Evolutionary conservation across 2,888 invertebrate genomes (phyloP).

Genomic region (Autographa pulchrina): DNA sequence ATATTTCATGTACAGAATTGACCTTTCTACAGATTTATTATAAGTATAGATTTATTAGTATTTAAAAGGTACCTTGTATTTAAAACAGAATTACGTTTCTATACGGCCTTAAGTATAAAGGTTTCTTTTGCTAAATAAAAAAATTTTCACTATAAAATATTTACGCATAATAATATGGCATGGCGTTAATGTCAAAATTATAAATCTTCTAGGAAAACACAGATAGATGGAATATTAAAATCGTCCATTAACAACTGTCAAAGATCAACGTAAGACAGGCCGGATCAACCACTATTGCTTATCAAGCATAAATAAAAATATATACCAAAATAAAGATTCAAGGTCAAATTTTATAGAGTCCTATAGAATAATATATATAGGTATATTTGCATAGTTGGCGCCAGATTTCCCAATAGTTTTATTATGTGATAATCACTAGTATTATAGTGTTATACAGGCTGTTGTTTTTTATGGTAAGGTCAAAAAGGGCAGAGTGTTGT

Average conservation of each 20-base stretch:
- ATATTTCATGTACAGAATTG: too few species aligned
- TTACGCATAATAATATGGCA: too few species aligned
- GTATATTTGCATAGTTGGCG: constrained; percentile 61
- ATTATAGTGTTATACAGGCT: constrained; percentile 38
- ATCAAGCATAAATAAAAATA: not conserved
- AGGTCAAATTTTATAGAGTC: constrained; percentile 53
- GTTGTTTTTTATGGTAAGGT: constrained; percentile 14
- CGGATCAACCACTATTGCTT: not conserved
- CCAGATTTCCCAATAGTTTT: constrained; percentile 49
- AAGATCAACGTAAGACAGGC: not conserved
- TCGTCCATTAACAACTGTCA: not conserved
- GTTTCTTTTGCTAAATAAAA: too few species aligned
- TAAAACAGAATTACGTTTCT: too few species aligned
- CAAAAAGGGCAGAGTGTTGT: not conserved
- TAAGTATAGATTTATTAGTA: too few species aligned
- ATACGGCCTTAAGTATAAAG: too few species aligned
- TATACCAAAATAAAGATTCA: constrained; percentile 13
- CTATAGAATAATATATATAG: constrained; percentile 38
- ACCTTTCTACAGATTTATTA: too few species aligned
- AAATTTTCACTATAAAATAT: too few species aligned
- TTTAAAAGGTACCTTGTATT: too few species aligned
- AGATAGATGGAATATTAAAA: not conserved
- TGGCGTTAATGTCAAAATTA: too few species aligned
- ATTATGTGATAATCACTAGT: constrained; percentile 61
- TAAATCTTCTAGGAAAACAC: not conserved